A percentile compares a stretch with the other conserved stretches of the same genome.
These are phyloP conservation scores for Sanderia malayensis DNA, from an alignment of 30 jellyfish, hydroid and myxozoan species.

Conservation along the genomic window DNA sequence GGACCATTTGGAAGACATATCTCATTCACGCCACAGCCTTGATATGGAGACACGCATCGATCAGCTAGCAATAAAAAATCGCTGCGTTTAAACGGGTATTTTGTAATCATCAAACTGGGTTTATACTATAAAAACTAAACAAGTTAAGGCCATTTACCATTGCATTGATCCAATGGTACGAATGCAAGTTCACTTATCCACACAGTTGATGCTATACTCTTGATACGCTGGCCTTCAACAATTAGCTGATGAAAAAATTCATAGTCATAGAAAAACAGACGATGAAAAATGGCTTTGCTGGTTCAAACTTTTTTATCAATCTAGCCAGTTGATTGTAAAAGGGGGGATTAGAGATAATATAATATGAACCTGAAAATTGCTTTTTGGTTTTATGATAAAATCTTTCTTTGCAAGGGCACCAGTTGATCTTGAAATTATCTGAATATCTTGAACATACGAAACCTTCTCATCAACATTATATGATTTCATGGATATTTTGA, in stretches of 20 bases:
- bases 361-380: constrained; percentile 56
- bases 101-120: too few relatives aligned
- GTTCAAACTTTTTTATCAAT: too few relatives aligned
- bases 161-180: constrained; percentile 31
- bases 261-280: too few relatives aligned
- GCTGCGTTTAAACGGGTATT: too few relatives aligned
- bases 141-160: constrained; percentile 18
- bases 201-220: constrained; percentile 2
- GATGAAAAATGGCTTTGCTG: too few relatives aligned
- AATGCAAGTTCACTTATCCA: constrained; percentile 26
- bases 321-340: too few relatives aligned
- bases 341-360: too few relatives aligned
- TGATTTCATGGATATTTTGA: constrained; percentile 29
- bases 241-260: constrained; percentile 10
- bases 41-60: constrained; percentile 43
- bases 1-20: constrained; percentile 55
- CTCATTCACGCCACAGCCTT: constrained; percentile 65
- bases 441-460: constrained; percentile 8
- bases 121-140: too few relatives aligned
- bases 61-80: too few relatives aligned
- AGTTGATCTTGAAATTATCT: neutral
- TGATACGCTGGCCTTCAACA: constrained; percentile 26
- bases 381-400: constrained; percentile 16
- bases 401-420: constrained; percentile 15
- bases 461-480: constrained; percentile 9